These are phyloP conservation scores for Drosophila pandora DNA, from an alignment of 1,140 invertebrate genomes.

Conservation along the genomic window DNA sequence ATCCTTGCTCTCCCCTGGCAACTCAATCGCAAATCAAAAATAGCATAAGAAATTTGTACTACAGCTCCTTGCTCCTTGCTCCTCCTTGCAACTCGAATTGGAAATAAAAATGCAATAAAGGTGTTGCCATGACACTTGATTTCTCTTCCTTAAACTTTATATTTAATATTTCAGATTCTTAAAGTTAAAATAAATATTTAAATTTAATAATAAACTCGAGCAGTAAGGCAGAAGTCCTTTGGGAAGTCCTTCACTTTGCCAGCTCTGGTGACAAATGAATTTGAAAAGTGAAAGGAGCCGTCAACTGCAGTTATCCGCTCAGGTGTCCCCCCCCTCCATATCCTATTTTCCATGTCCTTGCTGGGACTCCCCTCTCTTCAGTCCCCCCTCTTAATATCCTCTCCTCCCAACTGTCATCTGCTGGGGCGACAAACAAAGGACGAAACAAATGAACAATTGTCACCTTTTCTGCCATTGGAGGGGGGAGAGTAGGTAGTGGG, in stretches of 20 bases:
- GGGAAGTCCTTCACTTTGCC: not conserved
- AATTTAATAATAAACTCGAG: too few relatives aligned
- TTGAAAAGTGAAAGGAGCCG: constrained; percentile 1
- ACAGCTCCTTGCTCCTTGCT: not conserved
- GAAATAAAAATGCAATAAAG: constrained; percentile 22
- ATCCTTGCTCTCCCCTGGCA: constrained; percentile 4
- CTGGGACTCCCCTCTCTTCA: too few relatives aligned
- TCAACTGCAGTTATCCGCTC: constrained; percentile 1
- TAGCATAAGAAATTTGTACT: constrained; percentile 10
- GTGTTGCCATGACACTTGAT: not conserved
- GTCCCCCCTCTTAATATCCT: constrained; percentile 22
- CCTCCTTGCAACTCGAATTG: not conserved
- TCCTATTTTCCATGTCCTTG: not conserved
- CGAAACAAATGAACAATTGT: constrained; percentile 51
- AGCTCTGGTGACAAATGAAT: not conserved
- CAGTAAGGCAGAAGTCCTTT: too few relatives aligned
- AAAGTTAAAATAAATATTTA: too few relatives aligned
- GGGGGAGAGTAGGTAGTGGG: not conserved
- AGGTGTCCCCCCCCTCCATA: not conserved
- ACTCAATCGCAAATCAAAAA: constrained; percentile 45
- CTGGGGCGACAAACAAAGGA: constrained; percentile 35
- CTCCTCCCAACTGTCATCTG: constrained; percentile 26
- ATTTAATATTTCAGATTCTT: too few relatives aligned
- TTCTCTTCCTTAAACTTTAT: too few relatives aligned
- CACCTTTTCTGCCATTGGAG: constrained; percentile 25